These are phyloP conservation scores for Odontothrips loti DNA, from an alignment of 2,888 invertebrate genomes.

Conservation along the genomic window DNA sequence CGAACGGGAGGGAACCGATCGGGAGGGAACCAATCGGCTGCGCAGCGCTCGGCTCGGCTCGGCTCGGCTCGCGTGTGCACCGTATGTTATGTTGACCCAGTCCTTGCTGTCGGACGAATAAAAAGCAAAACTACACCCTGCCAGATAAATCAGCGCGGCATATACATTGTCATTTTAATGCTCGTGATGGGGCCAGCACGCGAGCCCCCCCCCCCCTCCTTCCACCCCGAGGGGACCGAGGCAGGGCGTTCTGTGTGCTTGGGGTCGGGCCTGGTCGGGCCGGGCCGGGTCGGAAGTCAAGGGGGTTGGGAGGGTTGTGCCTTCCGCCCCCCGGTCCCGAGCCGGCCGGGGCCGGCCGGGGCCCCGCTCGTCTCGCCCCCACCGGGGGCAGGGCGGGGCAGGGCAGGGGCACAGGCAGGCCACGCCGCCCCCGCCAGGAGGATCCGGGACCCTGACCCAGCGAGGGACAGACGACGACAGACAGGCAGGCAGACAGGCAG, in stretches of 20 bases:
- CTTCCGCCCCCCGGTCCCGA: constrained; percentile 9
- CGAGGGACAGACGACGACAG: not conserved
- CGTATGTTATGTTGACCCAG: not conserved
- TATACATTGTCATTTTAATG: constrained; percentile 21
- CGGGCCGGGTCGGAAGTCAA: not conserved
- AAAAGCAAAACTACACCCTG: constrained; percentile 6
- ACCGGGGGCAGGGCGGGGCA: not conserved
- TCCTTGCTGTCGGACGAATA: not conserved
- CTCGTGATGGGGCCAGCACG: not conserved
- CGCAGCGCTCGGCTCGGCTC: not conserved
- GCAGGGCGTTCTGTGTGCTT: not conserved
- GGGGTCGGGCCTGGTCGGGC: not conserved
- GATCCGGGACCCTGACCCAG: not conserved
- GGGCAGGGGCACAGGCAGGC: not conserved
- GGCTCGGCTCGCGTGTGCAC: not conserved
- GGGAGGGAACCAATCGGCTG: not conserved
- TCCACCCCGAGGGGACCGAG: not conserved
- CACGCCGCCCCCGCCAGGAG: not conserved
- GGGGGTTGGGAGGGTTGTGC: not conserved
- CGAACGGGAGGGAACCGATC: too few relatives aligned
- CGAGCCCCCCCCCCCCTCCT: not conserved
- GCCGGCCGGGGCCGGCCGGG: not conserved
- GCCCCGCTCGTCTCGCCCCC: too few relatives aligned
- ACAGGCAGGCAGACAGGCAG: not conserved
- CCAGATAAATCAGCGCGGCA: constrained; percentile 9